Percentiles rank a stretch among this genome's conserved stretches.
Evolutionary conservation across 2,888 invertebrate species (phyloP).

Genomic region (Didymodactylos carnosus): DNA sequence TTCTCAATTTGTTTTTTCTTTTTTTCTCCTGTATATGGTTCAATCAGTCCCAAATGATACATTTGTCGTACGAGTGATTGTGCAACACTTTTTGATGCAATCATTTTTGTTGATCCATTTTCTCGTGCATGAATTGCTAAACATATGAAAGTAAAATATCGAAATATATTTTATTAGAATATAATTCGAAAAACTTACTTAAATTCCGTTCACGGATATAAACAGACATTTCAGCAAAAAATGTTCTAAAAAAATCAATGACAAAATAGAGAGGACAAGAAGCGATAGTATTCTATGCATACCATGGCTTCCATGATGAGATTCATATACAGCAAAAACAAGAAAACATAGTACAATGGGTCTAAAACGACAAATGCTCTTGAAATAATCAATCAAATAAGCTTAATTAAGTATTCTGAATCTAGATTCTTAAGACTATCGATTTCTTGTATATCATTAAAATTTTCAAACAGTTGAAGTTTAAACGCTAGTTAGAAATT

Average conservation of each 20-base stretch:
- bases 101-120: conserved; percentile 84
- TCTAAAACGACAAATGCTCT: too few relatives aligned
- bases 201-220: neutral
- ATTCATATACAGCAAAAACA: too few relatives aligned
- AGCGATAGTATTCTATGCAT: too few relatives aligned
- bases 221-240: neutral
- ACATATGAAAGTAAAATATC: conserved; percentile 13
- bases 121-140: conserved; percentile 52
- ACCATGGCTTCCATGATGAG: too few relatives aligned
- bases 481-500: too few relatives aligned
- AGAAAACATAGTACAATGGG: too few relatives aligned
- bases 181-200: neutral
- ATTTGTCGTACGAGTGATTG: conserved; percentile 77
- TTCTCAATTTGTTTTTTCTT: conserved; percentile 41
- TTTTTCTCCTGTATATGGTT: conserved; percentile 47
- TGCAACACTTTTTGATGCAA: conserved; percentile 85
- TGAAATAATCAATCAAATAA: too few relatives aligned
- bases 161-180: neutral
- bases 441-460: too few relatives aligned
- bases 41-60: conserved; percentile 77
- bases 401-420: too few relatives aligned
- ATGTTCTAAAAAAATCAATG: neutral
- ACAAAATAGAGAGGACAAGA: too few relatives aligned
- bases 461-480: too few relatives aligned
- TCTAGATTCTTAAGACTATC: too few relatives aligned